Conservation (phyloP, 2,888 invertebrate genomes). For the Cryptops parisi region DNA sequence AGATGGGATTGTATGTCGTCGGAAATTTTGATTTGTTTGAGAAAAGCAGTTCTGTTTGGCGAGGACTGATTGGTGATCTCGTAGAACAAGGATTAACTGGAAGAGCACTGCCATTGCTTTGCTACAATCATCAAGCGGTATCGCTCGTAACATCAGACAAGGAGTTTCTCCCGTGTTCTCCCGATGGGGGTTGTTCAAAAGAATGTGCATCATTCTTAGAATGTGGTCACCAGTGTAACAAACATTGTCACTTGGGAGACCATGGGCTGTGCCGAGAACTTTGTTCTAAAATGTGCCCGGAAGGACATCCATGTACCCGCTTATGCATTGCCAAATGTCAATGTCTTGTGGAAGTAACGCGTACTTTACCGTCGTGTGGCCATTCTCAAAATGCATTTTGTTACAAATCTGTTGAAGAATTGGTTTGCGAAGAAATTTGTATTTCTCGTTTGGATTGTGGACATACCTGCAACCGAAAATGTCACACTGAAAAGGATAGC, state of each 20-base stretch:
- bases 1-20: constrained; percentile 52
- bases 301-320: constrained; percentile 22
- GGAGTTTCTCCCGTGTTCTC: background rate
- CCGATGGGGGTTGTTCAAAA: constrained; percentile 3
- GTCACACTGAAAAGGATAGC: constrained; percentile 7
- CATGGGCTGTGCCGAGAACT: constrained; percentile 22
- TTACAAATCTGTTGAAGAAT: background rate
- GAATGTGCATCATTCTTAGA: constrained; percentile 21
- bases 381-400: constrained; percentile 22
- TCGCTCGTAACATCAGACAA: background rate
- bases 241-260: constrained; percentile 5
- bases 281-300: constrained; percentile 1
- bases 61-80: background rate
- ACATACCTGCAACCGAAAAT: constrained; percentile 15
- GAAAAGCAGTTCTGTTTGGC: background rate
- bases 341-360: background rate
- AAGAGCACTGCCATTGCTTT: background rate
- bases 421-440: constrained; percentile 25
- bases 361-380: constrained; percentile 8
- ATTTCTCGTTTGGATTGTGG: constrained; percentile 26
- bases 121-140: background rate
- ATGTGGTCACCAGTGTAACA: constrained; percentile 23
- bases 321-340: background rate
- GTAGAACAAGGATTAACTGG: background rate
- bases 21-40: constrained; percentile 42